phyloP scores from a whole-genome alignment of 1,140 invertebrate species.

The Atopsyche davidsoni region DNA sequence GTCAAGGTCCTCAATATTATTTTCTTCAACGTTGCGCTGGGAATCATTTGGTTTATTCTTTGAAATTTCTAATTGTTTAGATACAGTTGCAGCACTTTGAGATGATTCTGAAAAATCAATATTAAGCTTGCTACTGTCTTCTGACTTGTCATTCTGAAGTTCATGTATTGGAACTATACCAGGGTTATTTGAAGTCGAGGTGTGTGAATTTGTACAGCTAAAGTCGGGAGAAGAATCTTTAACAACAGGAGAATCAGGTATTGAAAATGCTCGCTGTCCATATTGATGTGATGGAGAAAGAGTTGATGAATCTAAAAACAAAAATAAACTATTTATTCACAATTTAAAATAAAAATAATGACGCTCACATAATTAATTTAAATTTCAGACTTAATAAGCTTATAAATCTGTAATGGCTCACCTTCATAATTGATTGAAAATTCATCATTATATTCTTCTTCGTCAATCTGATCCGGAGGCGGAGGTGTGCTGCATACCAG shows the following conservation, averaged over 20 bases:
- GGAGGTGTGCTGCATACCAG: slow-evolving; percentile 47
- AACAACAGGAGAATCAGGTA: slow-evolving; percentile 8
- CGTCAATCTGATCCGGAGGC: slow-evolving; percentile 45
- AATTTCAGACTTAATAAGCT: not conserved
- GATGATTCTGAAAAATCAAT: slow-evolving; percentile 1
- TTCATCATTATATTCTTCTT: slow-evolving; percentile 43
- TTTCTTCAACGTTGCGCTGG: slow-evolving; percentile 36
- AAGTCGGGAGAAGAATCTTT: slow-evolving; percentile 11
- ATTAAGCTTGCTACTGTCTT: slow-evolving; percentile 2
- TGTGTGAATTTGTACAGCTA: not conserved
- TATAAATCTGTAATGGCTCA: slow-evolving; percentile 32
- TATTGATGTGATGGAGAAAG: slow-evolving; percentile 17
- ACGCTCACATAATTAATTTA: not conserved
- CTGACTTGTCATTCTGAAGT: not conserved
- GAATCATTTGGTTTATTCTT: slow-evolving; percentile 21
- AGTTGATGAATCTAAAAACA: slow-evolving; percentile 20
- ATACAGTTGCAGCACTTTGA: slow-evolving; percentile 1
- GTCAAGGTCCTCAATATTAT: slow-evolving; percentile 44
- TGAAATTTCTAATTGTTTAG: not conserved
- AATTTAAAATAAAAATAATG: not conserved
- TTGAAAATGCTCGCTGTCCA: slow-evolving; percentile 18
- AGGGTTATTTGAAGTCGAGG: slow-evolving; percentile 1
- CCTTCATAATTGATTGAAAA: slow-evolving; percentile 43
- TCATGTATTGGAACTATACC: slow-evolving; percentile 1
- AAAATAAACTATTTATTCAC: not conserved